Base-by-base conservation (phyloP, 2,113 vertebrate species). In the Neogobius melanostomus region DNA sequence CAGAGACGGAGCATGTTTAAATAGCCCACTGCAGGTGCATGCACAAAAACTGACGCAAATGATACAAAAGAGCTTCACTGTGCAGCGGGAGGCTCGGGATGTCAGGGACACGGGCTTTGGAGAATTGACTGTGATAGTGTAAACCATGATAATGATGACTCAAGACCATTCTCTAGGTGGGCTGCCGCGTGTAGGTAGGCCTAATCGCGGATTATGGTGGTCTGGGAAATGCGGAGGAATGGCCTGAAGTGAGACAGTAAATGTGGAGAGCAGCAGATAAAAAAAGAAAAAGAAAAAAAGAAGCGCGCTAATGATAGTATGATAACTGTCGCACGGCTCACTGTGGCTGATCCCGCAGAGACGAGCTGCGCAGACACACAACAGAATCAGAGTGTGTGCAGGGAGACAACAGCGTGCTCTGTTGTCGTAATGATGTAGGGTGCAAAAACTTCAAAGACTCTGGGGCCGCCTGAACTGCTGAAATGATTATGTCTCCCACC, bases 151-250 rank as follows among this genome's bases (percentile, higher is more conserved):
- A 72, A 87, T 82, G 74, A 82, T 79, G 82, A 84, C 66, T 85
- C 80, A 86, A 79, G 82, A 77, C 72, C 70, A 52, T 84, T 68
- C 50, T 65, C 68, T 61, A 64, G 77, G 78, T 70, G 69, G 64
- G 66, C 53, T 83, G 75, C 59, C 66, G 49, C 75, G 72, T 61
- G 71, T 70, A 74, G 68, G 81, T 82, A 68, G 70, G 49, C 59
- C 64, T 87, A 88, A 84, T 87, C 76, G 75, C 76, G 82, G 85
- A 90, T 91, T 86, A 86, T 51, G 75, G 11, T 51, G 44, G 72
- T 70, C 80, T 61, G 48, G 49, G 57, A 59, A 73, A 57, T 52
- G 9, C 9, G 44, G 52, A 71, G 28, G 75, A 52, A 65, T 11
- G 21, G 62, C 66, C 70, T 73, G 3, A 71, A 61, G 54, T 74